A percentile compares a stretch with the other conserved stretches of the same genome.
phyloP scores from a whole-genome alignment of 2,888 invertebrate genomes.

The Pelosia muscerda region DNA sequence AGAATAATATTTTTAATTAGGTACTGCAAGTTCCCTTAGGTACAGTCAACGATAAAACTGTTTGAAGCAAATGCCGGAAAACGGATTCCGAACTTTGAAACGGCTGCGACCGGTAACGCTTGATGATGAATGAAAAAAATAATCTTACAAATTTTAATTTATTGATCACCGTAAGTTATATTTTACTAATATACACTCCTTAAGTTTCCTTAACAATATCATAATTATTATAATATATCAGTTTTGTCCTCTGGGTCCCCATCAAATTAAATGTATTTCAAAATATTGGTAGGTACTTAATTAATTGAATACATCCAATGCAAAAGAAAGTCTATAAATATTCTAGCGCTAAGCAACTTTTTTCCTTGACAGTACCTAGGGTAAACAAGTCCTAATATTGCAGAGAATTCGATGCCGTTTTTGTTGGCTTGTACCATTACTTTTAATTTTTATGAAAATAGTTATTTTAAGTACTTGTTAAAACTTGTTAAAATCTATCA shows the following conservation, averaged over 20 bases:
- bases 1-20: neutral
- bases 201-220: too few species aligned
- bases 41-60: neutral
- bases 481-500: neutral
- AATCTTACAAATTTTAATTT: neutral
- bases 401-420: neutral
- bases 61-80: neutral
- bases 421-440: neutral
- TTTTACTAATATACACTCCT: too few species aligned
- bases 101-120: too few species aligned
- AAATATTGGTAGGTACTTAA: neutral
- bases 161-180: neutral
- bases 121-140: neutral
- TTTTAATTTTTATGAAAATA: neutral
- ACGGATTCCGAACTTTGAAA: rapidly evolving
- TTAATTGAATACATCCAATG: too few species aligned
- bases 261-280: too few species aligned
- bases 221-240: too few species aligned
- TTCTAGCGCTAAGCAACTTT: neutral
- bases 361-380: neutral
- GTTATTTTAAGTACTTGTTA: neutral
- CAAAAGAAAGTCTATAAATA: neutral
- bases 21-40: neutral
- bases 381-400: neutral
- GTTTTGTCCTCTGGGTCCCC: neutral